Evolutionary conservation across 2,888 invertebrate species (phyloP).

Genomic region (Seira ritae): DNA sequence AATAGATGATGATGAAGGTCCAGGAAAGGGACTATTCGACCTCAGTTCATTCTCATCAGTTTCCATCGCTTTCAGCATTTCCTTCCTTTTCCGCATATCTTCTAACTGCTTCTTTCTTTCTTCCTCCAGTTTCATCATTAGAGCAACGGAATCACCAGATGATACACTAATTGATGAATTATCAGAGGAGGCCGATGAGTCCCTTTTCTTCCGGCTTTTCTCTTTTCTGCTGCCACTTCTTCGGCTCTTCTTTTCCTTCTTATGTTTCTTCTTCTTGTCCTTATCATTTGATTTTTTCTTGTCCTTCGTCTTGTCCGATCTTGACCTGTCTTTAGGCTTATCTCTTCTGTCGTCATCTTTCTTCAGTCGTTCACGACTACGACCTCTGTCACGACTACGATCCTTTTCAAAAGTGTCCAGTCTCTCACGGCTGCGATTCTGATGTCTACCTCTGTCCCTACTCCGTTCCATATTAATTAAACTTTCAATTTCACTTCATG

Average conservation of each 20-base stretch:
- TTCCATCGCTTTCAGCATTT: constrained; percentile 89
- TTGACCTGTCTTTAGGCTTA: background rate
- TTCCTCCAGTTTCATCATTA: constrained; percentile 84
- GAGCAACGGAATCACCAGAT: constrained; percentile 80
- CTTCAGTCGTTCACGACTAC: background rate
- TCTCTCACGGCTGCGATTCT: background rate
- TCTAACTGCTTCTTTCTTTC: constrained; percentile 82
- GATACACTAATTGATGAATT: constrained; percentile 74
- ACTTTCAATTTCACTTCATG: background rate
- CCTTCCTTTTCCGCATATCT: constrained; percentile 83
- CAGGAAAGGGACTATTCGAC: constrained; percentile 31
- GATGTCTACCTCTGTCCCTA: constrained; percentile 3
- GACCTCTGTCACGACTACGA: background rate
- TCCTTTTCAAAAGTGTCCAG: no score
- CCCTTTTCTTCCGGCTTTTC: no score
- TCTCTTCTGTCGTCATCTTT: background rate
- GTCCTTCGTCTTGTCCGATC: constrained; percentile 36
- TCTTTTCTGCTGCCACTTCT: constrained; percentile 7
- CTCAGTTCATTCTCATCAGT: no score
- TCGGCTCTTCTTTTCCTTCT: constrained; percentile 42
- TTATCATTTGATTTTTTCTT: constrained; percentile 49
- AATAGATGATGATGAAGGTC: constrained; percentile 30
- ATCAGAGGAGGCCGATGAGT: constrained; percentile 3
- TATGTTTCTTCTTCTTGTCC: constrained; percentile 43
- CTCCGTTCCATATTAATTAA: background rate